phyloP scores from a whole-genome alignment of 2,888 invertebrate species.

The Cephonodes hylas region DNA sequence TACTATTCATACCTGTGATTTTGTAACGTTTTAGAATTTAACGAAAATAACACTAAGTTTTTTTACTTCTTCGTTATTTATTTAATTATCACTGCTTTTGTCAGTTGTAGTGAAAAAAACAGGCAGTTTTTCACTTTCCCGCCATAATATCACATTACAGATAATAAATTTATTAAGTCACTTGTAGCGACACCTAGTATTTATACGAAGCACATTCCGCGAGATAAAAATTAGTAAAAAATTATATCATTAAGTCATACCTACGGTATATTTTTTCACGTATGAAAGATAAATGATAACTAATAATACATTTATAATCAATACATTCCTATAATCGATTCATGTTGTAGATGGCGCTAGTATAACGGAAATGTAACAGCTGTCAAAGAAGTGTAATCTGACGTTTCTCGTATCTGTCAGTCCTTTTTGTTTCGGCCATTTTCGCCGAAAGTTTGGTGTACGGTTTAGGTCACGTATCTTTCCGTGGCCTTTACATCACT shows the following conservation, averaged over 20 bases:
- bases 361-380: constrained; percentile 33
- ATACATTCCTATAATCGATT: not conserved
- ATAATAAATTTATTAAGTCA: not conserved
- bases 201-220: not conserved
- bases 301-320: not conserved
- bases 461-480: constrained; percentile 73
- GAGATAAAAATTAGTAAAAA: not conserved
- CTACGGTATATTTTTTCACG: not conserved
- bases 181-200: not conserved
- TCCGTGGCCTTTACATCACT: constrained; percentile 77
- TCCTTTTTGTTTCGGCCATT: constrained; percentile 78
- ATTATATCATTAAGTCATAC: no score
- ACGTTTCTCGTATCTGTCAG: constrained; percentile 33
- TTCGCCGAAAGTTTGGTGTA: constrained; percentile 76
- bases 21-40: no score
- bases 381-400: constrained; percentile 19
- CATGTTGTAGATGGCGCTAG: not conserved
- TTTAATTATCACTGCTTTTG: no score
- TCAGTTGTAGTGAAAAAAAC: no score
- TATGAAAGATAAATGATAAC: not conserved
- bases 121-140: no score
- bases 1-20: no score
- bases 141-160: no score
- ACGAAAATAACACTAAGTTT: no score
- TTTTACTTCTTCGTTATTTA: no score